Evolutionary conservation across 2,888 invertebrate genomes (phyloP).

Genomic region (Nemotelus nigrinus): DNA sequence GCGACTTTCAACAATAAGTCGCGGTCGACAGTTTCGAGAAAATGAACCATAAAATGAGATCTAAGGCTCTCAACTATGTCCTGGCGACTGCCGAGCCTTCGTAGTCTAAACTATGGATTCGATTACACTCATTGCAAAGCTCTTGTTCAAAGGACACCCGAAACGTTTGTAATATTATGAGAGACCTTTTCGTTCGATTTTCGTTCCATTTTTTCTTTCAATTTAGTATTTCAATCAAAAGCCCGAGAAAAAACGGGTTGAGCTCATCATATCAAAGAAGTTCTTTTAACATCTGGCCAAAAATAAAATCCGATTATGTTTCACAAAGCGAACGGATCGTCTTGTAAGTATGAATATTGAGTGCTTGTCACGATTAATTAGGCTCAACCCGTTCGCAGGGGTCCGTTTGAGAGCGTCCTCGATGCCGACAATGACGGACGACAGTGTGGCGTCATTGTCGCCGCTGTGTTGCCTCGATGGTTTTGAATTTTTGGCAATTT

Average conservation of each 20-base stretch:
- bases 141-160: slow-evolving; percentile 23
- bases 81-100: background rate
- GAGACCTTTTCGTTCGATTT: background rate
- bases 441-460: slow-evolving; percentile 10
- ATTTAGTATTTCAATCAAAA: background rate
- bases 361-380: slow-evolving; percentile 47
- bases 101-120: background rate
- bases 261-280: background rate
- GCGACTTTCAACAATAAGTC: background rate
- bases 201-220: background rate
- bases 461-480: background rate
- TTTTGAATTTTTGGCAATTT: background rate
- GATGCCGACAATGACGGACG: slow-evolving; percentile 18
- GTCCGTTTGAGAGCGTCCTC: slow-evolving; percentile 43
- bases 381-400: slow-evolving; percentile 43
- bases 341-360: slow-evolving; percentile 39
- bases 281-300: slow-evolving; percentile 43
- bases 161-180: background rate
- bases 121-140: slow-evolving; percentile 2
- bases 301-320: slow-evolving; percentile 33
- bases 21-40: slow-evolving; percentile 1
- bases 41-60: slow-evolving; percentile 4
- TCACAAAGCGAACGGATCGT: slow-evolving; percentile 15
- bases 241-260: background rate
- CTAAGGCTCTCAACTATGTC: background rate